These are phyloP conservation scores for Napeogenes sylphis DNA, from an alignment of 2,888 invertebrate species.

Conservation along the genomic window DNA sequence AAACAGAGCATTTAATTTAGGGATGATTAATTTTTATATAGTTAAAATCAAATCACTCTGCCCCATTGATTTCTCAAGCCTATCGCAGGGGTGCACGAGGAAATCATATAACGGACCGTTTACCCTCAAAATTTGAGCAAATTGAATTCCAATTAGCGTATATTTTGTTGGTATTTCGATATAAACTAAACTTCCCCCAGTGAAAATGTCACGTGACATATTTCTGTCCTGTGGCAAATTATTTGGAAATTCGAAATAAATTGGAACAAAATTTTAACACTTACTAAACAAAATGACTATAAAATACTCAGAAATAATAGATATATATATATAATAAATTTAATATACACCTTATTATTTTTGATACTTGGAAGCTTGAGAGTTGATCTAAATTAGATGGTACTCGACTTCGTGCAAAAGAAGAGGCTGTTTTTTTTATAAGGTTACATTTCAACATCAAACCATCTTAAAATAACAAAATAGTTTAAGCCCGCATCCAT, in stretches of 20 bases:
- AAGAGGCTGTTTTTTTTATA: no score
- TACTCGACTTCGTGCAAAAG: no score
- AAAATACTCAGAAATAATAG: no score
- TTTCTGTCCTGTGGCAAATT: background rate
- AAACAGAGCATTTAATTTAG: slow-evolving; percentile 1
- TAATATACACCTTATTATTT: no score
- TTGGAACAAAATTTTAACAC: no score
- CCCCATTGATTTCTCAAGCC: slow-evolving; percentile 64
- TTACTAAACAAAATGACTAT: no score
- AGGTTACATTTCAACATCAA: no score
- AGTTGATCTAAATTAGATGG: no score
- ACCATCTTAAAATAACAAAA: background rate
- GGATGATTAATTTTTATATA: slow-evolving; percentile 11
- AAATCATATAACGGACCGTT: slow-evolving; percentile 59
- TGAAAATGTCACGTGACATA: slow-evolving; percentile 9
- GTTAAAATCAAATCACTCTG: slow-evolving; percentile 15
- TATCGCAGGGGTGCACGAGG: slow-evolving; percentile 51
- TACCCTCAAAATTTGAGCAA: slow-evolving; percentile 53
- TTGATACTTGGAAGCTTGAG: no score
- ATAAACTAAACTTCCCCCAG: slow-evolving; percentile 20
- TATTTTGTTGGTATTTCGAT: slow-evolving; percentile 33
- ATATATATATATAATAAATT: no score
- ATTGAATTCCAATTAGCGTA: slow-evolving; percentile 56
- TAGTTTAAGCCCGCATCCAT: background rate
- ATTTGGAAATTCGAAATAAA: no score